A percentile compares a stretch with the other conserved stretches of the same genome.
Conservation (phyloP, 37 sponge, comb jelly and placozoan species). For the Geodia barretti region DNA sequence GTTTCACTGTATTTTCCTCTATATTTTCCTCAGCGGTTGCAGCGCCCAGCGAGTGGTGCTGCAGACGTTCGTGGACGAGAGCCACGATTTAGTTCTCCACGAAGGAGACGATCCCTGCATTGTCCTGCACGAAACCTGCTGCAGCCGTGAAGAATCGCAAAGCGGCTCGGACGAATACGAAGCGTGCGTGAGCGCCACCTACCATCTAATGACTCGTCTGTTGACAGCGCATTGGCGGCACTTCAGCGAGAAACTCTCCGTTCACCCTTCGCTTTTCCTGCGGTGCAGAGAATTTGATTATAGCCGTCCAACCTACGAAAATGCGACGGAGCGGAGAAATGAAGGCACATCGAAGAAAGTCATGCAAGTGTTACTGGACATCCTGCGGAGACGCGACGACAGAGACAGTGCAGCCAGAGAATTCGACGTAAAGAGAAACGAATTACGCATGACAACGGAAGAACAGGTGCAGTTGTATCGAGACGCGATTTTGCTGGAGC, state of each 20-base stretch:
- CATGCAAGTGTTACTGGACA: constrained; percentile 30
- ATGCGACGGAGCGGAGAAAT: constrained; percentile 18
- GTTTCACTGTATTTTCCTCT: background rate
- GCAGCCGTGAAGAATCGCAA: background rate
- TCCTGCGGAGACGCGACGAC: constrained; percentile 21
- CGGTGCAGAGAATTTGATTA: constrained; percentile 38
- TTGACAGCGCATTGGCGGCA: constrained; percentile 21
- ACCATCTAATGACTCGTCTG: constrained; percentile 23
- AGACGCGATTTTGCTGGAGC: constrained; percentile 52
- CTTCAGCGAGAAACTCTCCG: constrained; percentile 2
- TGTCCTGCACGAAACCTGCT: constrained; percentile 51
- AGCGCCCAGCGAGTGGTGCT: background rate
- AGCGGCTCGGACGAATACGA: constrained; percentile 1
- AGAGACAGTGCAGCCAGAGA: constrained; percentile 31
- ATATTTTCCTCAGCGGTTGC: background rate
- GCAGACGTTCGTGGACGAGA: background rate
- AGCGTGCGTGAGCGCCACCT: constrained; percentile 17
- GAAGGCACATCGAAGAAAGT: background rate
- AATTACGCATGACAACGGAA: constrained; percentile 39
- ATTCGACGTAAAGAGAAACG: constrained; percentile 55
- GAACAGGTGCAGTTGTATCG: constrained; percentile 61
- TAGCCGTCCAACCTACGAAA: background rate
- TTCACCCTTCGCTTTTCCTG: constrained; percentile 44
- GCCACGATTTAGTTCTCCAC: constrained; percentile 10
- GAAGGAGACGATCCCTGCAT: constrained; percentile 49